Evolutionary conservation across 2,113 vertebrate species (phyloP), one percentile per base, ranked within the genome.

Genomic region (Aegithalos caudatus): DNA sequence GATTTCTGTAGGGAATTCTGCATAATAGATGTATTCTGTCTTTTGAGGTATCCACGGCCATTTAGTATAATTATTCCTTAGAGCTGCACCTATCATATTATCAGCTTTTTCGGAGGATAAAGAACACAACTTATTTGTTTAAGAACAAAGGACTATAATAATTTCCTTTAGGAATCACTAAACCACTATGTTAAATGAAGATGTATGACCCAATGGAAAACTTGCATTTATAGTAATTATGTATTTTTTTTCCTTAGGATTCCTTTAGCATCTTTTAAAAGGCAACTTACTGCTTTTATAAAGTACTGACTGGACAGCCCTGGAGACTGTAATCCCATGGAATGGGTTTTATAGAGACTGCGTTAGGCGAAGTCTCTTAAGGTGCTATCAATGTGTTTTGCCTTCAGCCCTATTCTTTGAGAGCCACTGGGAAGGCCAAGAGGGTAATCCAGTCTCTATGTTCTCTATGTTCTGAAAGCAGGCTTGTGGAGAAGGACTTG

Each of bases 1-100:
- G 97, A 98, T 97, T 98, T 98, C 97, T 98, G 96, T 97, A 94
- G 98, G 98, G 98, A 98, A 98, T 98, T 98, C 94, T 97, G 92
- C 95, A 97, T 97, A 98, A 98, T 97, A 98, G 95, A 97, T 92
- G 92, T 95, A 96, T 96, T 96, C 96, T 97, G 88, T 97, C 97
- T 98, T 98, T 98, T 97, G 97, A 98, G 95, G 96, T 97, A 97
- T 97, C 87, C 94, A 96, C 81, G 57, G 88, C 86, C 97, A 96
- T 97, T 98, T 98, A 97, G 94, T 97, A 92, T 98, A 98, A 98
- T 98, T 98, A 98, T 95, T 97, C 94, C 95, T 98, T 96, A 95
- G 97, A 97, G 90, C 93, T 95, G 95, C 90, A 97, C 96, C 97
- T 98, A 98, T 97, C 97, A 95, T 97, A 97, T 97, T 96, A 98